Conservation (phyloP, 2,113 vertebrate genomes). For the Dissostichus mawsoni region DNA sequence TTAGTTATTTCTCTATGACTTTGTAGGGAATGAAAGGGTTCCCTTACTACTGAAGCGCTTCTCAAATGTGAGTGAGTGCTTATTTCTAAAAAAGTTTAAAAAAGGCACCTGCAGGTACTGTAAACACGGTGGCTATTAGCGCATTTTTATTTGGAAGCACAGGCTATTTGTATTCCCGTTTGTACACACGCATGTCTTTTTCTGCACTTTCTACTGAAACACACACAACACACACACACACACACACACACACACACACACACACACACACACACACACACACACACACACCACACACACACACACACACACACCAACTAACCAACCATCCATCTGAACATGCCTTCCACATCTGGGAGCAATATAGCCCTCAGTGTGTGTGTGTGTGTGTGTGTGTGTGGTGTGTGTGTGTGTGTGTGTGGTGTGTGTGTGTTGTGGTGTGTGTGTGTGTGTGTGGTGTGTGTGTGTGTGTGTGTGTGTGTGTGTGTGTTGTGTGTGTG, state of each 20-base stretch:
- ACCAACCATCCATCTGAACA: constrained; percentile 51
- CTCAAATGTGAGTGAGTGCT: constrained; percentile 25
- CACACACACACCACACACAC: constrained; percentile 28
- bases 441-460: constrained; percentile 31
- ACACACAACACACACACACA: constrained; percentile 17
- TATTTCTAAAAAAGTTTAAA: not conserved
- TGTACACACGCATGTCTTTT: constrained; percentile 15
- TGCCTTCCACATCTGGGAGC: constrained; percentile 81
- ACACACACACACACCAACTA: constrained; percentile 27
- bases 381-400: constrained; percentile 33
- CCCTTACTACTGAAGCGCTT: not conserved
- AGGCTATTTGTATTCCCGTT: constrained; percentile 21
- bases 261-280: constrained; percentile 26
- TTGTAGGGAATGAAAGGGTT: not conserved
- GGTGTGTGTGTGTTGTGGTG: no score
- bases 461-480: constrained; percentile 38
- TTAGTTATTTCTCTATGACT: not conserved
- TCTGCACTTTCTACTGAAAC: constrained; percentile 10
- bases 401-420: constrained; percentile 14
- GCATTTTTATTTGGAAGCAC: constrained; percentile 31
- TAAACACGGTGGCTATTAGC: constrained; percentile 47
- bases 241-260: constrained; percentile 21
- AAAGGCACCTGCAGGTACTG: constrained; percentile 28
- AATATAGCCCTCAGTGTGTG: constrained; percentile 68
- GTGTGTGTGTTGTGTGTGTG: constrained; percentile 26